Percentiles rank a stretch among this genome's conserved stretches.
Evolutionary conservation across 2,797 vertebrate genomes (phyloP).

Genomic region (Myiothlypis chrysogaster): DNA sequence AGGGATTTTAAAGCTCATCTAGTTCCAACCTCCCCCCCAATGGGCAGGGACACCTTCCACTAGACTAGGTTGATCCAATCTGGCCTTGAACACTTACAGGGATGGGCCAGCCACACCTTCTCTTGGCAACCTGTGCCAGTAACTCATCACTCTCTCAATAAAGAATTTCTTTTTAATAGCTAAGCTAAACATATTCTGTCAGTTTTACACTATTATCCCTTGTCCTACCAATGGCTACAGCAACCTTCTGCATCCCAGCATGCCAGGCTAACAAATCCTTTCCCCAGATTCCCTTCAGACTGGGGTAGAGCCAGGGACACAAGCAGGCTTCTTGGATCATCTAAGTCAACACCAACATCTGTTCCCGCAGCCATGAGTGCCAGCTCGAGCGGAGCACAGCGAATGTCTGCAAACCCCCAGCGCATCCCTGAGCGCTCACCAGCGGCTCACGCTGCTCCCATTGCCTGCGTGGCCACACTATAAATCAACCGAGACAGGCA

Average conservation of each 20-base stretch:
- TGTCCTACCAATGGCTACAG: not conserved
- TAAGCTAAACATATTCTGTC: not conserved
- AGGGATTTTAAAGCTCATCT: not conserved
- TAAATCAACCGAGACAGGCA: slow-evolving; percentile 49
- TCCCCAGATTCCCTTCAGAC: not conserved
- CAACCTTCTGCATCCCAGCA: not conserved
- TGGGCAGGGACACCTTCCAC: not conserved
- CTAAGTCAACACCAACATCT: not conserved
- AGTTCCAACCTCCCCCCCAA: not conserved
- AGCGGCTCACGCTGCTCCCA: not conserved
- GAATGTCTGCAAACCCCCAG: not conserved
- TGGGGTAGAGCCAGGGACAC: not conserved
- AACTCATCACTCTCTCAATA: not conserved
- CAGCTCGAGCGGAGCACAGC: rapidly evolving
- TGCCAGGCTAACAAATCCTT: not conserved
- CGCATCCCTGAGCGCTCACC: not conserved
- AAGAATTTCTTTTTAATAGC: not conserved
- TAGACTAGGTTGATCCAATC: not conserved
- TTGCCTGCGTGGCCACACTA: not conserved
- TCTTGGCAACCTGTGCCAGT: not conserved
- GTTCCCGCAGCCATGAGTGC: rapidly evolving
- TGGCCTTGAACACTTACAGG: not conserved
- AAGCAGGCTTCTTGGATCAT: not conserved
- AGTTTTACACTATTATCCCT: not conserved
- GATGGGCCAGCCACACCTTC: not conserved